A percentile compares a stretch with the other conserved stretches of the same genome.
phyloP scores from a whole-genome alignment of 2,113 vertebrate species.

The Otis tarda region DNA sequence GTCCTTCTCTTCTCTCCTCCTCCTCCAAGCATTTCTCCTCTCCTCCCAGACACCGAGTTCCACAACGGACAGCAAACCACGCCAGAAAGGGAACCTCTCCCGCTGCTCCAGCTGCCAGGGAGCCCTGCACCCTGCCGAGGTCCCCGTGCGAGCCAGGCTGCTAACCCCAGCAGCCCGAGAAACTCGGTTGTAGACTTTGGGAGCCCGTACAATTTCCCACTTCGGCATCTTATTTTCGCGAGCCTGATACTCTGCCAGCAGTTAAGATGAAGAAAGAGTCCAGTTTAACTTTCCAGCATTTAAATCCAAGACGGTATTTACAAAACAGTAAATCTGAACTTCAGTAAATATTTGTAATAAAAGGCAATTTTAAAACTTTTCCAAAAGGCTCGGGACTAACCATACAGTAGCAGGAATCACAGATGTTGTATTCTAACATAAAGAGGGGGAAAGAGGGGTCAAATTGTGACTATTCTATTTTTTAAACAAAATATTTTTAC shows the following conservation, averaged over 20 bases:
- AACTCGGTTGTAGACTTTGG: rapidly evolving
- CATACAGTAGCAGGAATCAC: neutral
- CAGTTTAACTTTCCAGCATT: neutral
- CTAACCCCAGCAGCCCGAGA: neutral
- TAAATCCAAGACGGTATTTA: neutral
- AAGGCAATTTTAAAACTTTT: neutral
- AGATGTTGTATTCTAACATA: neutral
- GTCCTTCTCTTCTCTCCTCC: neutral
- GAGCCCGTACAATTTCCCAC: too few species aligned
- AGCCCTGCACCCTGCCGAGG: neutral
- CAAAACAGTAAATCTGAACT: neutral
- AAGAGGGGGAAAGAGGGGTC: neutral
- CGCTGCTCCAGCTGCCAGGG: neutral
- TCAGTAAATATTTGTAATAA: neutral
- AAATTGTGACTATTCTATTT: neutral
- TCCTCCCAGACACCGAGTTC: neutral
- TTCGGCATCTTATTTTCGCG: neutral
- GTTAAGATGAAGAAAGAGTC: neutral
- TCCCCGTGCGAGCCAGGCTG: rapidly evolving
- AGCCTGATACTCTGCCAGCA: neutral
- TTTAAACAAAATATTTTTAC: neutral
- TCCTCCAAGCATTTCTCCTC: neutral
- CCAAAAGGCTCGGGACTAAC: neutral
- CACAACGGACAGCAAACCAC: neutral
- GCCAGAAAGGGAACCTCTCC: neutral